phyloP scores from a whole-genome alignment of 2,888 invertebrate species.

The Onthophagus sagittarius region DNA sequence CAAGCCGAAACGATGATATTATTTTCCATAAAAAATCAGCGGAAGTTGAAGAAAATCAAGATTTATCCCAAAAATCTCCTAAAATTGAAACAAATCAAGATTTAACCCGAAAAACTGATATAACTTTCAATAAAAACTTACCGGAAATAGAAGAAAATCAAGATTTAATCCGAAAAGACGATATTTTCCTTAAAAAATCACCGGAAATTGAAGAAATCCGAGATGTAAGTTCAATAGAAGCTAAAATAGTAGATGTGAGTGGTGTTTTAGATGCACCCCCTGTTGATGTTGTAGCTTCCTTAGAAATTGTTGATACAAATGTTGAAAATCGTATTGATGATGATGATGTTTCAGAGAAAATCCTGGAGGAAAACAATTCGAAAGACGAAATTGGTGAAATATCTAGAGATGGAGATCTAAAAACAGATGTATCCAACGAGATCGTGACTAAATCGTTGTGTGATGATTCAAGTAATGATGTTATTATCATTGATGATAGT shows the following conservation, averaged over 20 bases:
- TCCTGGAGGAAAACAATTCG: neutral
- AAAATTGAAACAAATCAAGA: too few relatives aligned
- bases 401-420: slow-evolving; percentile 14
- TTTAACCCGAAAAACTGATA: too few relatives aligned
- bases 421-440: neutral
- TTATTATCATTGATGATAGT: neutral
- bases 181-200: too few relatives aligned
- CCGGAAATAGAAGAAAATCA: too few relatives aligned
- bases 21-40: too few relatives aligned
- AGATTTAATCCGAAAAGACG: too few relatives aligned
- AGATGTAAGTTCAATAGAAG: slow-evolving; percentile 23
- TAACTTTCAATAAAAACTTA: too few relatives aligned
- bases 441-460: neutral
- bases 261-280: neutral
- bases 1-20: too few relatives aligned
- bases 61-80: too few relatives aligned
- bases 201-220: neutral
- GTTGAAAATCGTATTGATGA: slow-evolving; percentile 1
- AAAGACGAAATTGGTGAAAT: neutral
- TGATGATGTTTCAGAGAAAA: slow-evolving; percentile 14
- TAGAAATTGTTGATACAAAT: too few relatives aligned
- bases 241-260: slow-evolving; percentile 18
- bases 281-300: neutral
- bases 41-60: too few relatives aligned
- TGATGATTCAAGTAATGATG: neutral